A percentile compares a stretch with the other conserved stretches of the same genome.
Evolutionary conservation across 2,113 vertebrate species (phyloP).

Genomic region (Nibea coibor): DNA sequence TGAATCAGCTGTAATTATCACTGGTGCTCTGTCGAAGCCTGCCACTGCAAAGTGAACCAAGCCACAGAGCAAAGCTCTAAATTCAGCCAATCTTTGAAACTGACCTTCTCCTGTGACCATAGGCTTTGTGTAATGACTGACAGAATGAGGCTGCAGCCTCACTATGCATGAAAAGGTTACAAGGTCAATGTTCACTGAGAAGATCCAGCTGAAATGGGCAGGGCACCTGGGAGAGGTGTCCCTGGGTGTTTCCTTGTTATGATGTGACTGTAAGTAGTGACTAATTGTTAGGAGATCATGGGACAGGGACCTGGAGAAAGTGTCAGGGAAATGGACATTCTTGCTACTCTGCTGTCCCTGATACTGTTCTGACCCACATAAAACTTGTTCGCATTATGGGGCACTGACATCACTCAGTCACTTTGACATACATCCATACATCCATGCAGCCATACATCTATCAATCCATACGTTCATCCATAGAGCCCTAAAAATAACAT

Average conservation of each 20-base stretch:
- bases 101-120: constrained; percentile 22
- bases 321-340: neutral
- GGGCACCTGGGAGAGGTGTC: neutral
- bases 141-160: constrained; percentile 26
- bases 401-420: neutral
- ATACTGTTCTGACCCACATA: constrained; percentile 5
- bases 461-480: too few species aligned
- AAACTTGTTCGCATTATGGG: neutral
- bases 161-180: constrained; percentile 2
- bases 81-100: neutral
- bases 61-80: constrained; percentile 10
- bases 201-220: neutral
- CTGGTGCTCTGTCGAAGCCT: neutral
- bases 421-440: neutral
- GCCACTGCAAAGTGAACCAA: neutral
- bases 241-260: neutral
- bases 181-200: constrained; percentile 19
- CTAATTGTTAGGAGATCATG: neutral
- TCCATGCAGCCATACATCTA: neutral
- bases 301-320: neutral
- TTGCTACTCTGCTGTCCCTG: neutral
- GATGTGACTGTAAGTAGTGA: neutral
- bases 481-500: neutral
- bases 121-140: constrained; percentile 20
- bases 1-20: neutral